These are phyloP conservation scores for Cantharis nigra DNA, from an alignment of 2,888 invertebrate species.

Conservation along the genomic window DNA sequence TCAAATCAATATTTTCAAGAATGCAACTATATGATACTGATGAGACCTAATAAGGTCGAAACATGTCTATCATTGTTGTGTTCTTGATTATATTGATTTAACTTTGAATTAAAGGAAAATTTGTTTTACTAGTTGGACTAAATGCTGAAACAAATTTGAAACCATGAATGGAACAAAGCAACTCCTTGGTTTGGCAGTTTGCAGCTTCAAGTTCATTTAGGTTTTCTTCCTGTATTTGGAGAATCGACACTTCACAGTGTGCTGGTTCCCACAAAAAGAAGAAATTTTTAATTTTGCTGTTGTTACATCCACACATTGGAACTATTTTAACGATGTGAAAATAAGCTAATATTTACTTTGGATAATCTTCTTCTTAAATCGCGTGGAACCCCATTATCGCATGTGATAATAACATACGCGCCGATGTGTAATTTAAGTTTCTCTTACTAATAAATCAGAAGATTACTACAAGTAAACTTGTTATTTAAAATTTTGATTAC, in stretches of 20 bases:
- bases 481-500: neutral
- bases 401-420: neutral
- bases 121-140: no score
- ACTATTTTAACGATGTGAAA: neutral
- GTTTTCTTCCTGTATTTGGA: no score
- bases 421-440: neutral
- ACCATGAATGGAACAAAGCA: no score
- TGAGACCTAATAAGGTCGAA: no score
- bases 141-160: no score
- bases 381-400: neutral
- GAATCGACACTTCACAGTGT: neutral
- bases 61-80: no score
- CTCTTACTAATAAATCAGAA: neutral
- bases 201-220: no score
- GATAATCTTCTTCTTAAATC: neutral
- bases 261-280: neutral
- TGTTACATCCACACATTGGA: neutral
- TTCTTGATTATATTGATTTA: no score
- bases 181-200: no score
- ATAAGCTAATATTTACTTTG: neutral
- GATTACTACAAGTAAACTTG: neutral
- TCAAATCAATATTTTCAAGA: no score
- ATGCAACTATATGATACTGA: no score
- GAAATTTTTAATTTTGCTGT: neutral
- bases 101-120: no score